Base-by-base conservation (phyloP, 1,140 invertebrate genomes). In the Matsumurasca onukii region DNA sequence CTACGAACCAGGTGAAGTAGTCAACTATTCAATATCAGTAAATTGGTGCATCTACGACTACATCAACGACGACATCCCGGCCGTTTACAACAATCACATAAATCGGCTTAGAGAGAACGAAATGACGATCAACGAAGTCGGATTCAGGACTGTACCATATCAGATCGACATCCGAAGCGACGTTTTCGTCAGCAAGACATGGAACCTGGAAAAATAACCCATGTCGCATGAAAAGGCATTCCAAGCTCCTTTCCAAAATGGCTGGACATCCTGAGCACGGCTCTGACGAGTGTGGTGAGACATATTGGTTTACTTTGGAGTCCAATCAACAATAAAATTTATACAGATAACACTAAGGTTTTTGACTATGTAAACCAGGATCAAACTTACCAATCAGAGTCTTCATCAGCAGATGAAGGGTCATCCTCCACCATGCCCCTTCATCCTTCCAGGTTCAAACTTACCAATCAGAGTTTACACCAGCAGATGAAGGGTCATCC, bases 41-140 rank as follows among this genome's bases (percentile, higher is more conserved):
- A 45, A 45, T 45, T 45, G 39, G 39, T 45, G 39, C n/a, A 45
- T 45, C n/a, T 45, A 45, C 39, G 39, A 45, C 39, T 45, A 45
- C n/a, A n/a, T 45, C n/a, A 45, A 45, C n/a, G 39, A 45, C 9
- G 39, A 45, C n/a, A 45, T 45, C n/a, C 39, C 39, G n/a, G 39
- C 39, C n/a, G 39, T 12, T 9, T 45, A 45, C n/a, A 45, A 45
- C n/a, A n/a, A 45, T 45, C 39, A 45, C 39, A n/a, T 45, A 45
- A 45, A 45, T n/a, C 9, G n/a, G 9, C 22, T 55, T 9, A 55
- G 51, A 55, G 24, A n/a, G 5, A 24, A 55, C 24, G 51, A 55
- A 55, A 55, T 9, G 9, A 55, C 51, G 51, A 24, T n/a, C 24
- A 55, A n/a, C 24, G 51, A 55, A 22, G 22, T 9, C 51, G 24